phyloP scores from a whole-genome alignment of 2,113 vertebrate species.

The Dromas ardeola region DNA sequence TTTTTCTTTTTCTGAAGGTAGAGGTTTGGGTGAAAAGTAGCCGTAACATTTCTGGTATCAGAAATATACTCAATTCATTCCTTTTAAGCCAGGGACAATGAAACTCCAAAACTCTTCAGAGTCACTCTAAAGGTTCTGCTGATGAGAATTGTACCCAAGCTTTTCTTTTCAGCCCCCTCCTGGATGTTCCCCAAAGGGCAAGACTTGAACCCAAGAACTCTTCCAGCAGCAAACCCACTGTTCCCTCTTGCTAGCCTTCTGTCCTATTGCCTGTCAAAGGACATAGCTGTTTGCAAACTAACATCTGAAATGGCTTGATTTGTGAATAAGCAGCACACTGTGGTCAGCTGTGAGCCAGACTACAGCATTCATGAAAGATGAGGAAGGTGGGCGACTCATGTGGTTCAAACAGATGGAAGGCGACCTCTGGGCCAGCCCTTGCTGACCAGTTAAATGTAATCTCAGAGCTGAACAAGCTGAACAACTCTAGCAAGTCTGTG shows the following conservation, averaged over 20 bases:
- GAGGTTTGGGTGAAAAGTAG: background rate
- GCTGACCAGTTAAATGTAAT: background rate
- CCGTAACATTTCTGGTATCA: background rate
- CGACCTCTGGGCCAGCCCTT: background rate
- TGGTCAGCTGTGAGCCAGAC: background rate
- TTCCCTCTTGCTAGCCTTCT: background rate
- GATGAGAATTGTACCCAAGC: background rate
- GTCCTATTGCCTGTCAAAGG: background rate
- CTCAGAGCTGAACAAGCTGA: background rate
- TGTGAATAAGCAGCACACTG: background rate
- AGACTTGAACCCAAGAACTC: background rate
- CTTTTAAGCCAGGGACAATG: background rate
- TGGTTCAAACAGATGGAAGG: background rate
- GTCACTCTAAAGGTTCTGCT: background rate
- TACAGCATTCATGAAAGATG: background rate
- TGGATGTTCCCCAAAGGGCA: background rate
- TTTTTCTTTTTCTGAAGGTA: background rate
- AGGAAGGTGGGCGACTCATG: constrained; percentile 1
- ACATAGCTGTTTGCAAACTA: background rate
- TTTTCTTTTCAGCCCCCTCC: background rate
- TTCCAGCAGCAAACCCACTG: background rate
- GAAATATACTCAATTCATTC: background rate
- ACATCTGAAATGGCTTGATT: background rate
- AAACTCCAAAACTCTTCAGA: background rate
- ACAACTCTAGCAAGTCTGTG: background rate